phyloP scores from a whole-genome alignment of 2,888 invertebrate genomes.

The Andrena marginata region DNA sequence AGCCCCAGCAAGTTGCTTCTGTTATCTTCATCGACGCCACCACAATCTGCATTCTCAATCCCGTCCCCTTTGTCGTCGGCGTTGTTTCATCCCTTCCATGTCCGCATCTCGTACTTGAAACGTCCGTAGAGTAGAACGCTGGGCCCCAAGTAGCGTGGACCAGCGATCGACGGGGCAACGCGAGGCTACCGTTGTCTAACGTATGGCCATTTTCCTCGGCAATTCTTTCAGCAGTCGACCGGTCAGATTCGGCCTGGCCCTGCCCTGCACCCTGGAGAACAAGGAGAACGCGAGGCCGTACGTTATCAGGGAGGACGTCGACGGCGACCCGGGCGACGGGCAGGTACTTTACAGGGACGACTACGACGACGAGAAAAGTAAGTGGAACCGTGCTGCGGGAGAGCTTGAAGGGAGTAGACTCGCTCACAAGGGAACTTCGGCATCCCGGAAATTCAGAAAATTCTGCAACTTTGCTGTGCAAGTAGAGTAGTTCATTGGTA shows the following conservation, averaged over 20 bases:
- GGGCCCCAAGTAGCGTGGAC: conserved; percentile 76
- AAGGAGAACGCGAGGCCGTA: conserved; percentile 95
- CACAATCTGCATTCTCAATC: conserved; percentile 49
- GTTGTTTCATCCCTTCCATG: conserved; percentile 43
- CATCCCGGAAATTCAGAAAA: no score
- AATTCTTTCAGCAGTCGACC: conserved; percentile 89
- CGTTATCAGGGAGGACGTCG: conserved; percentile 88
- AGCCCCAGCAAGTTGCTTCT: conserved; percentile 51
- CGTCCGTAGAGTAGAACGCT: conserved; percentile 75
- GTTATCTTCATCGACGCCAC: conserved; percentile 45
- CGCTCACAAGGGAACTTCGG: no score
- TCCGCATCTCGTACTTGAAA: conserved; percentile 60
- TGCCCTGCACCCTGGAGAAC: conserved; percentile 93
- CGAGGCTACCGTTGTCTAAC: background rate
- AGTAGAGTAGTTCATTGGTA: no score
- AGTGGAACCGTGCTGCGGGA: conserved; percentile 63
- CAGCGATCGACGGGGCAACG: conserved; percentile 15
- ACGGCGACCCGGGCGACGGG: conserved; percentile 87
- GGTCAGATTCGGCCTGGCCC: conserved; percentile 90
- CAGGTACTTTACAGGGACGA: conserved; percentile 91
- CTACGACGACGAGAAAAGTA: conserved; percentile 88
- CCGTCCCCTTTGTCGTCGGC: conserved; percentile 14
- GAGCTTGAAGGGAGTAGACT: background rate
- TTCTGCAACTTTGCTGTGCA: no score
- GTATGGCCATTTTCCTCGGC: conserved; percentile 16